A percentile compares a stretch with the other conserved stretches of the same genome.
Conservation (phyloP, 2,797 vertebrate species). For the Scleropages formosus region DNA sequence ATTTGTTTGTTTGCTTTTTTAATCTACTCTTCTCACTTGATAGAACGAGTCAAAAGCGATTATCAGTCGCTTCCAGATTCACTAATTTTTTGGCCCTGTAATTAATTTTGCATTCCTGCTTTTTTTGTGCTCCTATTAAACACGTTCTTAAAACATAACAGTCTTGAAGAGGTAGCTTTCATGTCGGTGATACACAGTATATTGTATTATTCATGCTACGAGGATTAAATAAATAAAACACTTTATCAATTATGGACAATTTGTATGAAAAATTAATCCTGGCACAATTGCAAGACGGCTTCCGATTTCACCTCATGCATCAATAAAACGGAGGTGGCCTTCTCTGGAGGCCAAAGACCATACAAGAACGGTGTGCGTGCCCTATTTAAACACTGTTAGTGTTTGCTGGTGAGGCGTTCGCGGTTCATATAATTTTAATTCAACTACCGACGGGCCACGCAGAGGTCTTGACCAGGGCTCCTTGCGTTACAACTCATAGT, state of each 20-base stretch:
- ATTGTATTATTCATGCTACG: conserved; percentile 23
- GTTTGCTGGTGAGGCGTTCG: conserved; percentile 7
- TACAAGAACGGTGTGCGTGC: not conserved
- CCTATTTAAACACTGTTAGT: not conserved
- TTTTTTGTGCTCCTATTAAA: conserved; percentile 18
- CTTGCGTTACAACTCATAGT: not conserved
- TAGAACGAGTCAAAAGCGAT: not conserved
- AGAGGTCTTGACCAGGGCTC: not conserved
- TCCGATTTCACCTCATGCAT: conserved; percentile 24
- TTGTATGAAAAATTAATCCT: conserved; percentile 24
- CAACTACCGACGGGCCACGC: not conserved
- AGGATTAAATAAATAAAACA: conserved; percentile 23
- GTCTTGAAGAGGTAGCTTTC: conserved; percentile 18
- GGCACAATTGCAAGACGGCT: not conserved
- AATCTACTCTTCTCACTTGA: not conserved
- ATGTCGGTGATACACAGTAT: not conserved
- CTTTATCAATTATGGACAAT: conserved; percentile 28
- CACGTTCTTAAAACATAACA: not conserved
- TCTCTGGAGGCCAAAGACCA: not conserved
- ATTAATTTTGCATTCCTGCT: not conserved
- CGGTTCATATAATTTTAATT: not conserved
- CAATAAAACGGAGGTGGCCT: conserved; percentile 2
- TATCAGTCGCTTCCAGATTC: not conserved
- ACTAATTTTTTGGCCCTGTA: conserved; percentile 14
- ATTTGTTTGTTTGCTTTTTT: not conserved